Evolutionary conservation across 2,888 invertebrate species (phyloP), one percentile per base, ranked within the genome.

Genomic region (Chrysodeixis includens): DNA sequence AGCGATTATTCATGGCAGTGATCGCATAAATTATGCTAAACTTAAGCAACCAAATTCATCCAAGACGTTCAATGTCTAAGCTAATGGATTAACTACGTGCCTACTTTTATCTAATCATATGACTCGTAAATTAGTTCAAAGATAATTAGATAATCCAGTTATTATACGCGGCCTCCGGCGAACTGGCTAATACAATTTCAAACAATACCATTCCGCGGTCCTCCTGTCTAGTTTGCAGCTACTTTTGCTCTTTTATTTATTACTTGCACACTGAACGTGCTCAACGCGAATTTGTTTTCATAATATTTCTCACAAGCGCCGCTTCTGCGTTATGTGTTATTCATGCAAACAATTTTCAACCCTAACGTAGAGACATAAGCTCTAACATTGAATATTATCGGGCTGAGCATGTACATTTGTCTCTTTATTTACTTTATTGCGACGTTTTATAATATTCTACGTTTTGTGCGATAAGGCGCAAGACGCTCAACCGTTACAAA

Each of bases 201-300:
- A 88, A 92, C 90, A 92, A 90, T 88, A 85, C 90, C 86, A 91
- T 93, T 91, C 88, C 87, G 88, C 84, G 88, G 90, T 87, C 86
- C 85, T 83, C 83, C 82, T 81, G 74, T 85, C 82, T 84, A 85
- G 82, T 85, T 83, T 71, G 84, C 80, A 86, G 79, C 78, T 86
- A 85, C 90, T 90, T 87, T 88, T 91, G 85, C 88, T 90, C 89
- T 88, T 85, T 92, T 93, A 94, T 94, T 94, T 94, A 94, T 93
- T 93, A 93, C 93, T 91, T 87, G 90, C 89, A 88, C 92, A 89
- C 89, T 88, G 90, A 91, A 94, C 94, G 94, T 93, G 94, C 93
- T 93, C 93, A 92, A 90, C 92, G 87, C 90, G 92, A 94, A 94
- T 94, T 94, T 94, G 94, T 94, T 94, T 93, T 92, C 94, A 93